phyloP scores from a whole-genome alignment of 2,888 invertebrate species.

The Xanthia togata region DNA sequence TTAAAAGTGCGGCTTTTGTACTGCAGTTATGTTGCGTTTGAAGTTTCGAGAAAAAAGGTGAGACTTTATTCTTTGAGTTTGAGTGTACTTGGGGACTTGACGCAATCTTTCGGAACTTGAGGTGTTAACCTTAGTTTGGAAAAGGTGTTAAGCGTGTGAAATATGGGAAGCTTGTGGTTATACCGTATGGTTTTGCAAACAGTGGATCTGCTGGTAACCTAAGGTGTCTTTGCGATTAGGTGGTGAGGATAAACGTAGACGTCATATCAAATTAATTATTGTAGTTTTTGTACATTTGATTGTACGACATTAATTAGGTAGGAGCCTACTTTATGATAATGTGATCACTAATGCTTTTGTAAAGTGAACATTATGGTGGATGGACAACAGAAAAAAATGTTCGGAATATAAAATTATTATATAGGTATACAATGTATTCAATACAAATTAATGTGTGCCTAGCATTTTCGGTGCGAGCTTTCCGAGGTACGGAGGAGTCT shows the following conservation, averaged over 20 bases:
- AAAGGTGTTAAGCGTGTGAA: neutral
- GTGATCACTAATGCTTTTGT: no score
- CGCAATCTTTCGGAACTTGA: constrained; percentile 36
- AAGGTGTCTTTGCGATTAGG: neutral
- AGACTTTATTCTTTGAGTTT: constrained; percentile 16
- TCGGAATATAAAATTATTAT: no score
- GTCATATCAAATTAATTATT: no score
- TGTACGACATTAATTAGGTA: no score
- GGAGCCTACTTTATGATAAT: no score
- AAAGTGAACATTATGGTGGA: no score
- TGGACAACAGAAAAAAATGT: no score
- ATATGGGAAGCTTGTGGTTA: neutral
- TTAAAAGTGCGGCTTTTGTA: constrained; percentile 59
- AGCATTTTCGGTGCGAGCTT: no score
- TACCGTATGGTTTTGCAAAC: neutral
- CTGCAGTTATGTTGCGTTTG: constrained; percentile 46
- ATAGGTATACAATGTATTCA: no score
- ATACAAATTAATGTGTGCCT: no score
- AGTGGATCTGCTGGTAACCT: neutral
- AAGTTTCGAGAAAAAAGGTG: constrained; percentile 53
- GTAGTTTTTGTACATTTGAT: no score
- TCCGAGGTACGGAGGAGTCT: no score
- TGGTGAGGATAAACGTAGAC: neutral
- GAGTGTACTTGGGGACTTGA: constrained; percentile 40
- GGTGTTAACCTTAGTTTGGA: constrained; percentile 3